Percentiles rank a stretch among this genome's conserved stretches.
These are phyloP conservation scores for Leptarthrus brevirostris DNA, from an alignment of 2,888 invertebrate species.

Conservation along the genomic window DNA sequence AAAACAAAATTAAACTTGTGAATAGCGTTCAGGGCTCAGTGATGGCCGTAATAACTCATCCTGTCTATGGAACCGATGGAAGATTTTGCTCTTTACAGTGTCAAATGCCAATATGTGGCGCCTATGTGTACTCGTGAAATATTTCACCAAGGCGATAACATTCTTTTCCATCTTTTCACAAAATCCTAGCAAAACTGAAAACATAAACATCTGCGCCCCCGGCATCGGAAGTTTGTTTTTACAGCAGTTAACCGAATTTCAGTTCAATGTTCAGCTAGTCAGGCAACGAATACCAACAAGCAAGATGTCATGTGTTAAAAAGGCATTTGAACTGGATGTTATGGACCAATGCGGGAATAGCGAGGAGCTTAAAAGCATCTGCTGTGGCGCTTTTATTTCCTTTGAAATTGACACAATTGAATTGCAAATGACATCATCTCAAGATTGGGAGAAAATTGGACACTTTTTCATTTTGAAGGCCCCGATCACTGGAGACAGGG, in stretches of 20 bases:
- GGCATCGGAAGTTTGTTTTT: constrained; percentile 40
- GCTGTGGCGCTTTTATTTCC: constrained; percentile 21
- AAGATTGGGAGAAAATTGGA: constrained; percentile 34
- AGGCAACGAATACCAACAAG: constrained; percentile 8
- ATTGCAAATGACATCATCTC: constrained; percentile 46
- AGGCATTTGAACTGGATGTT: constrained; percentile 23
- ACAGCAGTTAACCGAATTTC: constrained; percentile 34
- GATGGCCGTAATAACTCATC: constrained; percentile 36
- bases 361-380: constrained; percentile 4
- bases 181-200: constrained; percentile 21
- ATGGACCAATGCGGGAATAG: too few species aligned
- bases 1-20: constrained; percentile 13
- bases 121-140: constrained; percentile 2
- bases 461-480: constrained; percentile 7
- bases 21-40: not conserved
- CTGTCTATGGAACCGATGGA: constrained; percentile 18
- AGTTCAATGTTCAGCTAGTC: constrained; percentile 7
- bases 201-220: constrained; percentile 39
- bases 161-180: not conserved
- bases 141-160: not conserved
- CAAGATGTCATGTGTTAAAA: constrained; percentile 44
- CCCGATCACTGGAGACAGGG: not conserved
- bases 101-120: constrained; percentile 7
- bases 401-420: constrained; percentile 37
- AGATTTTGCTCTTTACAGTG: not conserved